Evolutionary conservation across 1,140 invertebrate species (phyloP).

Genomic region (Lordiphosa stackelbergi): DNA sequence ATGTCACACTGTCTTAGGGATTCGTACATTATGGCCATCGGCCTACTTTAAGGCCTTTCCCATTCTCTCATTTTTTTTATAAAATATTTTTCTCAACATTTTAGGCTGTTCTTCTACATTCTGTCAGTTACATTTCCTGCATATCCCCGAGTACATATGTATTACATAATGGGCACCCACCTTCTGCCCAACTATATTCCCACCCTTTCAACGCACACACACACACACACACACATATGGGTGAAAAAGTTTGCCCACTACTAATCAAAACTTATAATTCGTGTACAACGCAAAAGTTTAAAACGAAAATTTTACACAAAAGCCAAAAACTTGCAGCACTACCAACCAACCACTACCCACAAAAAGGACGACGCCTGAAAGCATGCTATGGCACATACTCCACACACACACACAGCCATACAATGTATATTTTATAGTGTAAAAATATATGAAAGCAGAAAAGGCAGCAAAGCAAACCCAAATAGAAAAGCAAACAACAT

Average conservation of each 20-base stretch:
- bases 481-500: slow-evolving; percentile 75
- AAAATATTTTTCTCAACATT: slow-evolving; percentile 34
- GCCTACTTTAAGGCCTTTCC: neutral
- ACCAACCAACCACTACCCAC: slow-evolving; percentile 30
- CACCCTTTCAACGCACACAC: slow-evolving; percentile 7
- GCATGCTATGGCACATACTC: slow-evolving; percentile 22
- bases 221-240: slow-evolving; percentile 29
- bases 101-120: slow-evolving; percentile 50
- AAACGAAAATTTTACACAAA: slow-evolving; percentile 74
- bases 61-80: slow-evolving; percentile 24
- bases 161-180: slow-evolving; percentile 41
- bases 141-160: slow-evolving; percentile 7
- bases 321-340: slow-evolving; percentile 61
- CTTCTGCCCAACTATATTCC: slow-evolving; percentile 7
- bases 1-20: too few species aligned
- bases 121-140: neutral
- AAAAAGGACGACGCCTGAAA: slow-evolving; percentile 39
- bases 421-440: slow-evolving; percentile 74
- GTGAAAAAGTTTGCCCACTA: slow-evolving; percentile 68
- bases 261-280: slow-evolving; percentile 76
- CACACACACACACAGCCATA: slow-evolving; percentile 25
- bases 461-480: slow-evolving; percentile 65
- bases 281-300: slow-evolving; percentile 73
- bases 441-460: slow-evolving; percentile 63
- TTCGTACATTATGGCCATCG: too few species aligned